A percentile compares a stretch with the other conserved stretches of the same genome.
Conservation (phyloP, 92 coral and sea anemone genomes). For the Palythoa caribaeorum region DNA sequence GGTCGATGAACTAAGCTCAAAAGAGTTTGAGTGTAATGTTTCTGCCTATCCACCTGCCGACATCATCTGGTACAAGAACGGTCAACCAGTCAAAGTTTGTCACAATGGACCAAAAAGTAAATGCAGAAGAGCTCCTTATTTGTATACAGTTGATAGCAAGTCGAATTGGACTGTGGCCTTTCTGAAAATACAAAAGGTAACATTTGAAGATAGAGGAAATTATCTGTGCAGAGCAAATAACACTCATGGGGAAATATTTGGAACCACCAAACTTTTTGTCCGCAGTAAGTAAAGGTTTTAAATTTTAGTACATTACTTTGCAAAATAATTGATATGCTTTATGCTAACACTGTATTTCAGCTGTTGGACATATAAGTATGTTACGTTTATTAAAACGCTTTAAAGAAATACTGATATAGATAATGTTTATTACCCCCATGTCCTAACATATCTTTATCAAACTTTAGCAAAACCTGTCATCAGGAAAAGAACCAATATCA, state of each 20-base stretch:
- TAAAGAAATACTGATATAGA: no score
- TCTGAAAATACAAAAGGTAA: slow-evolving; percentile 36
- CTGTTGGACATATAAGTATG: no score
- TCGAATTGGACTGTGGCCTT: slow-evolving; percentile 35
- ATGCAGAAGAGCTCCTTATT: background rate
- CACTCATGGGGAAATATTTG: slow-evolving; percentile 16
- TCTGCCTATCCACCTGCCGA: slow-evolving; percentile 22
- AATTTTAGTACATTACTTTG: background rate
- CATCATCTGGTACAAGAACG: slow-evolving; percentile 14
- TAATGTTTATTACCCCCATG: no score
- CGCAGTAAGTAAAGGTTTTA: background rate
- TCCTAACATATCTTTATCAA: background rate
- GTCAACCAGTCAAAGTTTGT: slow-evolving; percentile 20
- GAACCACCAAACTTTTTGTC: slow-evolving; percentile 9
- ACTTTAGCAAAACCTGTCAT: slow-evolving; percentile 29
- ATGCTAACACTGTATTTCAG: no score
- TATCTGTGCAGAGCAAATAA: slow-evolving; percentile 65
- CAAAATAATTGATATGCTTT: background rate
- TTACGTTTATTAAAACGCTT: no score
- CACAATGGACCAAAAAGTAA: background rate
- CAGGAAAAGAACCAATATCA: background rate
- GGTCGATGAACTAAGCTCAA: background rate
- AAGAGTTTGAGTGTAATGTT: background rate
- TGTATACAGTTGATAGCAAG: slow-evolving; percentile 4
- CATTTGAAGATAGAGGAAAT: slow-evolving; percentile 53